Evolutionary conservation across 2,797 vertebrate species (phyloP), one percentile per base, ranked within the genome.

Genomic region (Manis pentadactyla): DNA sequence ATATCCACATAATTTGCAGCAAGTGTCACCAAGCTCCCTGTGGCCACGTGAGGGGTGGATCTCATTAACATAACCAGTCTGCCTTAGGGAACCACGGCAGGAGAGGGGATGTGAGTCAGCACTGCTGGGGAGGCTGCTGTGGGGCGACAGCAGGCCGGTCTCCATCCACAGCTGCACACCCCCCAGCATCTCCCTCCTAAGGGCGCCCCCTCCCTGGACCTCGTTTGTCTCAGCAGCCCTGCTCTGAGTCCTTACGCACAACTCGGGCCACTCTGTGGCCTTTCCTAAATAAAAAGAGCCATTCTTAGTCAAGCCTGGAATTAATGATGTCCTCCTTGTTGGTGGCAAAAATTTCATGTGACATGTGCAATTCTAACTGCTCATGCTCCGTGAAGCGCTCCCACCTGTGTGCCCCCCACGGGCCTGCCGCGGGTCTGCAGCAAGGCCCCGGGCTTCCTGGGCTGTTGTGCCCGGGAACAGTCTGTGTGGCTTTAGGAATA

Each of bases 71-170:
- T 66, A 1, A 82, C 25, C 46, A 17, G 63, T 51, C 34, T 66
- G 79, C 3, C 14, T 53, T 1, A 14, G 0, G 37, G 39, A 42
- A 4, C 9, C 1, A 18, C 1, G 5, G 29, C 31, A 5, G 4
- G 21, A 17, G 42, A 42, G 29, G 46, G 87, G 1, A 10, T 39
- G 23, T 21, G 8, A 31, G 68, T 34, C 6, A 12, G 57, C 7
- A 9, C 11, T 14, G 19, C 37, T 0, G 7, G 37, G 19, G 19
- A 17, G 34, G 49, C 14, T 46, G 46, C 46, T 46, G 46, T 46
- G 12, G 46, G 46, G 46, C 11, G 46, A 12, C 46, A 46, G 46
- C 46, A 46, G 46, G 46, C 46, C 10, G 46, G 21, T 10, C 49
- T 46, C 37, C 59, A 34, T 12, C 21, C 23, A 29, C 53, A 10